Base-by-base conservation (phyloP, 2,888 invertebrate genomes). In the Spisula solida region DNA sequence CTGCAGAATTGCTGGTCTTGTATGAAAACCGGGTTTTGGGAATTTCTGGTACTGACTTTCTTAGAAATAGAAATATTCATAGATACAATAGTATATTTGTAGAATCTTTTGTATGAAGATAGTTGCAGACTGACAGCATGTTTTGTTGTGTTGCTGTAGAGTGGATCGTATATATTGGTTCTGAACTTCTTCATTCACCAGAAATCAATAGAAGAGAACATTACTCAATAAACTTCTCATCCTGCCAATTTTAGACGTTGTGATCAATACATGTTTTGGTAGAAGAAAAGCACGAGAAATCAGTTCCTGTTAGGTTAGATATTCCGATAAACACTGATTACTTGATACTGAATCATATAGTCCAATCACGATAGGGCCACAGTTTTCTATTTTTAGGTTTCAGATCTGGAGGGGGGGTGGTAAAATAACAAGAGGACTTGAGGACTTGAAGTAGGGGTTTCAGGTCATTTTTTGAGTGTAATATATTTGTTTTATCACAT, bases 181-280 rank as follows among this genome's bases (percentile, higher is more conserved):
- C n/a, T n/a, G n/a, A n/a, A n/a, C n/a, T 31, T 75, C 18, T 14
- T 25, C 31, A 14, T 16, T 75, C 75, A 18, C 31, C 14, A 31
- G 8, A 2, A 41, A 75, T 75, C 75, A 75, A 75, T 75, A 75
- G 75, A 31, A 75, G 31, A 31, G 31, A 31, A 75, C 5, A 18
- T 75, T 34, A 25, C 75, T 75, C 41, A 41, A 31, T 75, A 75
- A 75, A 75, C 31, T 34, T 31, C 31, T 34, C 75, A 34, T 34
- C 31, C 75, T 75, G 75, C 75, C 25, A 34, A 25, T 75, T 75
- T 75, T 75, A 75, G 75, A 75, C 75, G 2, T 1, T 16, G 31
- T 31, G 75, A 75, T 75, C 75, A 75, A 75, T 75, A 75, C 25
- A 31, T 18, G 34, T 34, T 75, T 75, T 75, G 14, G 75, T 1